phyloP scores from a whole-genome alignment of 2,888 invertebrate genomes.

The Tetranychus truncatus region DNA sequence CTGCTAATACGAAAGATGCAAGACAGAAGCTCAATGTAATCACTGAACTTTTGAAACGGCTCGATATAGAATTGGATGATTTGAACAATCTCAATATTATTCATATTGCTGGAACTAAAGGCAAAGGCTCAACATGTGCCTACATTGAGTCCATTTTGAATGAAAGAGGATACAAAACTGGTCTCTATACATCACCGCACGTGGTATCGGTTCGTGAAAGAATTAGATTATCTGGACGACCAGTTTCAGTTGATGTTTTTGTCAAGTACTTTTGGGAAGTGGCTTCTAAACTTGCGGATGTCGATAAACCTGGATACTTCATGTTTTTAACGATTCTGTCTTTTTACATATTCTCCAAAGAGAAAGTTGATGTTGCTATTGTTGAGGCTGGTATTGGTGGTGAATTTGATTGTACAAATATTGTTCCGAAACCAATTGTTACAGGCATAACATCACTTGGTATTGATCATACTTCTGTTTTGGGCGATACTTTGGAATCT shows the following conservation, averaged over 20 bases:
- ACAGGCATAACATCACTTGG: constrained; percentile 80
- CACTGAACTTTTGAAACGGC: constrained; percentile 23
- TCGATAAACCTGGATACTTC: constrained; percentile 75
- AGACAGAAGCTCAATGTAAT: constrained; percentile 30
- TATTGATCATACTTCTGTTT: constrained; percentile 63
- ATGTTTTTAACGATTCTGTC: constrained; percentile 80
- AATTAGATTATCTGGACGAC: constrained; percentile 63
- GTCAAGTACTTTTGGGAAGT: constrained; percentile 61
- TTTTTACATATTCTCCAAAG: constrained; percentile 60
- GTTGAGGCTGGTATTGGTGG: constrained; percentile 97
- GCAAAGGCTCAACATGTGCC: constrained; percentile 85
- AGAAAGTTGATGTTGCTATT: constrained; percentile 70
- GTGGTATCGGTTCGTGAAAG: constrained; percentile 75
- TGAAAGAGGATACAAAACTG: constrained; percentile 63
- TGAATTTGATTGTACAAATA: constrained; percentile 76
- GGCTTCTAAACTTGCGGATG: constrained; percentile 42
- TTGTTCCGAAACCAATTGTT: constrained; percentile 60
- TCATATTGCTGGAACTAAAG: constrained; percentile 92
- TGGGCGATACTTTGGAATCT: constrained; percentile 61
- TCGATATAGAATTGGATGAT: constrained; percentile 36
- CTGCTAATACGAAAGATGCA: constrained; percentile 31
- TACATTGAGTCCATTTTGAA: constrained; percentile 73
- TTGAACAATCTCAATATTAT: constrained; percentile 62
- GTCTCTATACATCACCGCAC: constrained; percentile 82
- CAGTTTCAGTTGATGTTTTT: constrained; percentile 55